Evolutionary conservation across 2,797 vertebrate species (phyloP).

Genomic region (Enteromius mattozi): DNA sequence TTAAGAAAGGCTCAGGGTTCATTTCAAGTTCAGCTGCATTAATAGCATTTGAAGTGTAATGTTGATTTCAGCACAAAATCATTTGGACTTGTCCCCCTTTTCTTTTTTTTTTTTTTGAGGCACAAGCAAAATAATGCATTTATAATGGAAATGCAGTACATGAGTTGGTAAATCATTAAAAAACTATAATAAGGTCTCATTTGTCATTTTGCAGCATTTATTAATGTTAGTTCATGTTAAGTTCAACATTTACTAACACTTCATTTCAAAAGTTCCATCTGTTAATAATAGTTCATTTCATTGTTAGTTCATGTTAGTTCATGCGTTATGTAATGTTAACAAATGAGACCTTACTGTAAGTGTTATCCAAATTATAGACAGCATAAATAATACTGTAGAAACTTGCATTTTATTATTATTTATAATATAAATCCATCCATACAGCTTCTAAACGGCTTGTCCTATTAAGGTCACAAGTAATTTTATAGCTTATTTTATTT

Average conservation of each 20-base stretch:
- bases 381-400: not conserved
- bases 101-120: not conserved
- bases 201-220: not conserved
- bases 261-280: too few species aligned
- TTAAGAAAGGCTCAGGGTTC: not conserved
- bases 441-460: not conserved
- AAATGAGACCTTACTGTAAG: too few species aligned
- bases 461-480: not conserved
- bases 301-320: too few species aligned
- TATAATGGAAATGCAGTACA: not conserved
- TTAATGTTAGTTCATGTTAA: too few species aligned
- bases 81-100: not conserved
- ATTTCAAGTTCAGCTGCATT: slow-evolving; percentile 8
- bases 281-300: too few species aligned
- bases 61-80: not conserved
- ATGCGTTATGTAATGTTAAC: too few species aligned
- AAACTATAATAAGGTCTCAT: not conserved
- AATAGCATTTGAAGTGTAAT: not conserved
- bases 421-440: not conserved
- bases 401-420: not conserved
- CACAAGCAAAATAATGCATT: not conserved
- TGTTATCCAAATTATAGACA: not conserved
- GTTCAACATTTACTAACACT: too few species aligned
- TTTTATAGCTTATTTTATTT: not conserved
- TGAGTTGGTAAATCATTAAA: not conserved